phyloP scores from a whole-genome alignment of 2,888 invertebrate genomes.

The Saturnia pavonia region DNA sequence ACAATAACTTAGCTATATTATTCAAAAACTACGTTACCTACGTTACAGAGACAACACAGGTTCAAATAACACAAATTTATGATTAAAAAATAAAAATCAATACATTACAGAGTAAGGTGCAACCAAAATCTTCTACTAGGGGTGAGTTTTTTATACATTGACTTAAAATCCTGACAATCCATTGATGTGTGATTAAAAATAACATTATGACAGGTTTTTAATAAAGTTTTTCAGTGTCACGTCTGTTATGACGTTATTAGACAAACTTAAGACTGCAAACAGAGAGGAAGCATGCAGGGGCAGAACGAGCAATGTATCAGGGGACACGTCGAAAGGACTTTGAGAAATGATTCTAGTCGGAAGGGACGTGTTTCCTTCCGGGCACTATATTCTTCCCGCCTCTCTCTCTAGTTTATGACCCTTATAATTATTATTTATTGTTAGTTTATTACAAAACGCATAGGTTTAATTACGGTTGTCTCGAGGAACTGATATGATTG shows the following conservation, averaged over 20 bases:
- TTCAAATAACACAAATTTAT: too few relatives aligned
- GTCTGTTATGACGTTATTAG: not conserved
- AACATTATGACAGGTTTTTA: not conserved
- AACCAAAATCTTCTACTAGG: too few relatives aligned
- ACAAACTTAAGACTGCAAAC: not conserved
- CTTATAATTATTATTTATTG: conserved; percentile 1
- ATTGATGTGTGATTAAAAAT: not conserved
- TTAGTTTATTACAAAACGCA: not conserved
- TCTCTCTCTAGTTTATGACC: not conserved
- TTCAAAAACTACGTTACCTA: too few relatives aligned
- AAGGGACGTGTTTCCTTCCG: conserved; percentile 2
- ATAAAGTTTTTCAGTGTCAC: not conserved
- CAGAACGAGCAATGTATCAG: not conserved
- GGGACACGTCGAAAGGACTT: not conserved
- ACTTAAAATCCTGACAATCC: too few relatives aligned
- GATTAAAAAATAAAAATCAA: too few relatives aligned
- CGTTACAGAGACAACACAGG: too few relatives aligned
- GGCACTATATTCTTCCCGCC: not conserved
- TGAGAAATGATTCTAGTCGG: not conserved
- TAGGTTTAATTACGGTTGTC: not conserved
- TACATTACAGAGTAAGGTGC: too few relatives aligned
- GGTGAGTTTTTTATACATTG: too few relatives aligned
- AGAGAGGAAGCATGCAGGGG: not conserved
- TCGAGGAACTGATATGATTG: too few relatives aligned
- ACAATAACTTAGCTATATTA: too few relatives aligned